These are phyloP conservation scores for Babyrousa celebensis DNA, from an alignment of 2,797 vertebrate species.

Conservation along the genomic window DNA sequence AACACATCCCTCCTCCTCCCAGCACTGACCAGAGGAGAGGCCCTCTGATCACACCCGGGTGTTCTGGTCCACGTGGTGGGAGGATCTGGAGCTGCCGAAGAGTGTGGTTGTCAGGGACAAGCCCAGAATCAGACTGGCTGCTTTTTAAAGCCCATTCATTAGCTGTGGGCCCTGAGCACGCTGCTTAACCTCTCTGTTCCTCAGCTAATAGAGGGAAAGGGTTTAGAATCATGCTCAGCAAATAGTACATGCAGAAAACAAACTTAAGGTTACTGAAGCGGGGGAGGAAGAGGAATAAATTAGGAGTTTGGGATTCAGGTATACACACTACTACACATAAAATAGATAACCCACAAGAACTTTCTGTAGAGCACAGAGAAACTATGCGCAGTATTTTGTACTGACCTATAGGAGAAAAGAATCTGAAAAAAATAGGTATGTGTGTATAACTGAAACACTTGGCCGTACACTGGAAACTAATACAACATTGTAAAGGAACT, in stretches of 20 bases:
- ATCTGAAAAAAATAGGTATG: no score
- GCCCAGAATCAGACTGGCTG: background rate
- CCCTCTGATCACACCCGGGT: background rate
- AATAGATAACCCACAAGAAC: no score
- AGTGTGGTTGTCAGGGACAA: background rate
- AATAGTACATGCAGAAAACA: background rate
- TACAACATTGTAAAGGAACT: no score
- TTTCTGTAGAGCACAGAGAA: no score
- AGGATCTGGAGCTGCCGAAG: background rate
- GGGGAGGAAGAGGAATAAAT: no score
- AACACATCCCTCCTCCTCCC: background rate
- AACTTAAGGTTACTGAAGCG: no score
- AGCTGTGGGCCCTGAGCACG: background rate
- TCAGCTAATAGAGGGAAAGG: conserved; percentile 19
- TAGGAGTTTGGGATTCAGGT: no score
- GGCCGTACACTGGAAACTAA: no score
- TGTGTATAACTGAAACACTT: no score
- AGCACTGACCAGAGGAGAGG: background rate
- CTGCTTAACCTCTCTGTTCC: background rate
- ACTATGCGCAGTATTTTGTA: no score
- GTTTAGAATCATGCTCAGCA: conserved; percentile 9
- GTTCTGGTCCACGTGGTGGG: background rate
- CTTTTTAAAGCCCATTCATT: conserved; percentile 1
- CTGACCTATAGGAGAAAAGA: no score
- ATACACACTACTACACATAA: no score